Percentiles rank a stretch among this genome's conserved stretches.
Evolutionary conservation across 2,797 vertebrate species (phyloP).

Genomic region (Nannoperca australis): DNA sequence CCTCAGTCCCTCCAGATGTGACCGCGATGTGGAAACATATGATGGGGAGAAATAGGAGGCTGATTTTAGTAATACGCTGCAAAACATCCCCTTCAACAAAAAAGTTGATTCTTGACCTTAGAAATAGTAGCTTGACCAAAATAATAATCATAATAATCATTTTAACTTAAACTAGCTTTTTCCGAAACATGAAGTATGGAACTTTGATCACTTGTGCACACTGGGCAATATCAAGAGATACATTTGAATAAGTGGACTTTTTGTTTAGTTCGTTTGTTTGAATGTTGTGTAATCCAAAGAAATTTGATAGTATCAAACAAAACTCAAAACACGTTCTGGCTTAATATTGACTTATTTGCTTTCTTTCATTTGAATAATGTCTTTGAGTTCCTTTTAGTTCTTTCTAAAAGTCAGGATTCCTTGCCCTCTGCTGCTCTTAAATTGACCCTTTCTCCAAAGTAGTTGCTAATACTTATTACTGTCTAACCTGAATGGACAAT

Average conservation of each 20-base stretch:
- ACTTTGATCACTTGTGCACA: not conserved
- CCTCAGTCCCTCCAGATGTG: conserved; percentile 45
- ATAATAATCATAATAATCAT: not conserved
- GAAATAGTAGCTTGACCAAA: not conserved
- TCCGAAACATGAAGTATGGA: not conserved
- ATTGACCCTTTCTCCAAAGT: not conserved
- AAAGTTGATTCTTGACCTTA: not conserved
- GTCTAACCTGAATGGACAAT: not conserved
- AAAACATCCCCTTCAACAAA: not conserved
- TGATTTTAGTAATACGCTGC: not conserved
- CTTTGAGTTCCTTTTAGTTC: too few species aligned
- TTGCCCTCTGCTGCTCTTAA: not conserved
- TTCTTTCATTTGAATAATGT: too few species aligned
- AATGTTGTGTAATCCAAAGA: not conserved
- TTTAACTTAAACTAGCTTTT: not conserved
- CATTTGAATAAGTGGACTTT: not conserved
- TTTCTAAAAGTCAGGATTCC: not conserved
- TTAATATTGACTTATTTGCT: too few species aligned
- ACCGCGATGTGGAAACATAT: conserved; percentile 21
- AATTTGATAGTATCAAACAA: not conserved
- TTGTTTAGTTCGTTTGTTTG: not conserved
- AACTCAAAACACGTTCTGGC: not conserved
- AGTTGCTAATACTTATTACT: not conserved
- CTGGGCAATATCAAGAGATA: not conserved
- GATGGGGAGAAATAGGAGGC: not conserved